A percentile compares a stretch with the other conserved stretches of the same genome.
Evolutionary conservation across 2,888 invertebrate genomes (phyloP).

Genomic region (Troides helena): DNA sequence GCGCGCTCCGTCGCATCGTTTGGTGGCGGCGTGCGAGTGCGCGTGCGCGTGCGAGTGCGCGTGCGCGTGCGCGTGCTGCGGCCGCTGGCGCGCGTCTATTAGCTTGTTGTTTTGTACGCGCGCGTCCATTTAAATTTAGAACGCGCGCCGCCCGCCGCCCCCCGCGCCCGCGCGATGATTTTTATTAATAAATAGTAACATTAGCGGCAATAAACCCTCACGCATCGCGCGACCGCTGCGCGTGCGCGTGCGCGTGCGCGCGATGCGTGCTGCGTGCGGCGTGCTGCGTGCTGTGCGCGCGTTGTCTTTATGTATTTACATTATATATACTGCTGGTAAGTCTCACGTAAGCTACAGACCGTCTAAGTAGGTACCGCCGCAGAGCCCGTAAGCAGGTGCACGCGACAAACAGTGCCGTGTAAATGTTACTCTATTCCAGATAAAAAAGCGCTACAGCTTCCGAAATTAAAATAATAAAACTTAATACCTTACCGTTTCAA

Average conservation of each 20-base stretch:
- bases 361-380: too few relatives aligned
- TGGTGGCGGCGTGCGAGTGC: slow-evolving; percentile 3
- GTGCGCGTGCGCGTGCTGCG: slow-evolving; percentile 26
- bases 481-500: too few relatives aligned
- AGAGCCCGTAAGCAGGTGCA: too few relatives aligned
- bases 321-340: not conserved
- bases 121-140: slow-evolving; percentile 68
- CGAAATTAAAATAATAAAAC: too few relatives aligned
- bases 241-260: not conserved
- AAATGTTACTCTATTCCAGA: too few relatives aligned
- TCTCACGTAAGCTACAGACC: too few relatives aligned
- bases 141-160: slow-evolving; percentile 57
- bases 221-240: too few relatives aligned
- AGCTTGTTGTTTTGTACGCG: slow-evolving; percentile 63
- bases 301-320: not conserved
- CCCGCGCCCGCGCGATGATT: slow-evolving; percentile 54
- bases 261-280: too few relatives aligned
- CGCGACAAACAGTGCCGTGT: too few relatives aligned
- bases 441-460: too few relatives aligned
- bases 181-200: slow-evolving; percentile 59
- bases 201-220: slow-evolving; percentile 62
- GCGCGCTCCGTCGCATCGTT: slow-evolving; percentile 29
- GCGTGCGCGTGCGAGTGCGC: slow-evolving; percentile 13
- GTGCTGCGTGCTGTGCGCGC: too few relatives aligned
- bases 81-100: slow-evolving; percentile 24